Evolutionary conservation across 2,888 invertebrate species (phyloP).

Genomic region (Trachelus iudaicus): DNA sequence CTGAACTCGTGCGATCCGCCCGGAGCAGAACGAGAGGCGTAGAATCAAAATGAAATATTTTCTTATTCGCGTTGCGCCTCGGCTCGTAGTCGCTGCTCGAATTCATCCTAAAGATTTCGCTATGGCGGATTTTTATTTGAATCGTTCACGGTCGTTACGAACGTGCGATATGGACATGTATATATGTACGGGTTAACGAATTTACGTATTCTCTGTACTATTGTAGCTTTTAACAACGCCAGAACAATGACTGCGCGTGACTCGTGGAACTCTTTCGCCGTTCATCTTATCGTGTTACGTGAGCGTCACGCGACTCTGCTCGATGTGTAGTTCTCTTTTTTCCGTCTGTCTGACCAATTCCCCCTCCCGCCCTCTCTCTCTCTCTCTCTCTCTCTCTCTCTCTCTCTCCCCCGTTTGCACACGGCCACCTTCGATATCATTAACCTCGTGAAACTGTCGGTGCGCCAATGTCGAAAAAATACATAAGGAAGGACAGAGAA

Average conservation of each 20-base stretch:
- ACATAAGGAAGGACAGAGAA: too few species aligned
- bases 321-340: background rate
- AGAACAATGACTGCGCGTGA: background rate
- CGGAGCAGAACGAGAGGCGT: background rate
- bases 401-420: background rate
- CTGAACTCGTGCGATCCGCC: background rate
- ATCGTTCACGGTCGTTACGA: too few species aligned
- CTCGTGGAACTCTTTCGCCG: background rate
- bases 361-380: background rate
- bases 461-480: too few species aligned
- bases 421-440: too few species aligned
- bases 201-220: background rate
- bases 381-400: background rate
- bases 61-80: too few species aligned
- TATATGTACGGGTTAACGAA: background rate
- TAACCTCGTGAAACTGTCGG: too few species aligned
- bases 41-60: background rate
- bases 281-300: background rate
- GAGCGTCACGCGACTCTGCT: background rate
- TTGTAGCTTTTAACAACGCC: background rate
- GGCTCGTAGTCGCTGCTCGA: too few species aligned
- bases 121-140: background rate
- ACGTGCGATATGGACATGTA: too few species aligned
- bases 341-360: background rate
- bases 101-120: too few species aligned